A percentile compares a stretch with the other conserved stretches of the same genome.
phyloP scores from a whole-genome alignment of 1,140 invertebrate genomes.

The Patella vulgata region DNA sequence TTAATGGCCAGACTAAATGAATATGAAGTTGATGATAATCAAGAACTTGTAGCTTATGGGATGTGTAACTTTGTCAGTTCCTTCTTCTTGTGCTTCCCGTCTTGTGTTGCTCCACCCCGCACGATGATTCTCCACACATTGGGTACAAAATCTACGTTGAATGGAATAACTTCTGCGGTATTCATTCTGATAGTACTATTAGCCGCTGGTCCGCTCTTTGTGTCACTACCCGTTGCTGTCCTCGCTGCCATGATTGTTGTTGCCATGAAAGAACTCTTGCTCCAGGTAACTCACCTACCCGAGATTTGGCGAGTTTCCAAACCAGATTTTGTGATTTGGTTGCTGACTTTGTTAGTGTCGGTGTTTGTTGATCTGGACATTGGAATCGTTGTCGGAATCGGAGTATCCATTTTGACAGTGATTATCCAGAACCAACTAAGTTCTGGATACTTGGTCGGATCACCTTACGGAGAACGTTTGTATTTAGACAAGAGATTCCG shows the following conservation, averaged over 20 bases:
- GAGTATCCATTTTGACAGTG: slow-evolving; percentile 42
- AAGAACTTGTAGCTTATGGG: slow-evolving; percentile 70
- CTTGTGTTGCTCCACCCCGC: slow-evolving; percentile 82
- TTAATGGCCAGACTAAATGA: slow-evolving; percentile 60
- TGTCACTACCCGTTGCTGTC: slow-evolving; percentile 61
- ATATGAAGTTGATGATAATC: slow-evolving; percentile 64
- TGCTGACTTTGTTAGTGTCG: slow-evolving; percentile 38
- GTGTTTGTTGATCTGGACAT: slow-evolving; percentile 50
- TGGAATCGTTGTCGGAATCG: slow-evolving; percentile 51
- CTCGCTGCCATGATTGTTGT: slow-evolving; percentile 60
- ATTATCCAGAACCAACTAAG: slow-evolving; percentile 42
- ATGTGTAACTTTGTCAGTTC: slow-evolving; percentile 63
- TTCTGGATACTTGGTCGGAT: slow-evolving; percentile 15
- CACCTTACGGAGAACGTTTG: slow-evolving; percentile 30
- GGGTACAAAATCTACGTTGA: slow-evolving; percentile 44
- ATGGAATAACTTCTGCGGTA: slow-evolving; percentile 59
- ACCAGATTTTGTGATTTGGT: slow-evolving; percentile 58
- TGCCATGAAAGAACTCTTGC: slow-evolving; percentile 58
- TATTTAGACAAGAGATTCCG: slow-evolving; percentile 14
- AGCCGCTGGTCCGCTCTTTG: slow-evolving; percentile 63
- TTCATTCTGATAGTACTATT: slow-evolving; percentile 68
- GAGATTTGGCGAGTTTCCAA: slow-evolving; percentile 49
- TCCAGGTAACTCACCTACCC: slow-evolving; percentile 72
- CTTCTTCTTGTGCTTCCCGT: slow-evolving; percentile 69
- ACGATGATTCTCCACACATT: slow-evolving; percentile 72